Base-by-base conservation (phyloP, 2,113 vertebrate species). In the Paedocypris sp. region DNA sequence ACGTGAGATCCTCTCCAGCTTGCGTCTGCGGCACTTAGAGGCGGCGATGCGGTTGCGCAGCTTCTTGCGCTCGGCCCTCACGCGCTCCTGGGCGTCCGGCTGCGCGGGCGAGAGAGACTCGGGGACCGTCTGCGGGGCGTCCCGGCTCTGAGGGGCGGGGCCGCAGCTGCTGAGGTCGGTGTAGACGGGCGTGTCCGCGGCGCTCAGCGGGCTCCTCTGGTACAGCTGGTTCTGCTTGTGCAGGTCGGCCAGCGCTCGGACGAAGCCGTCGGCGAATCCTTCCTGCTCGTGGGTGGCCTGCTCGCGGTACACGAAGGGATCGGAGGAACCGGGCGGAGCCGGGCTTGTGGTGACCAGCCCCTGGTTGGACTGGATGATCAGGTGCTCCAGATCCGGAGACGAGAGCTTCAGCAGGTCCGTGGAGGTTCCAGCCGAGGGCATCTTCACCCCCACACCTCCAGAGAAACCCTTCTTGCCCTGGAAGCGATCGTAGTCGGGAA, bases 31-130 rank as follows among this genome's bases (percentile, higher is more conserved):
- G 62, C 86, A 87, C 70, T 87, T 87, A 53, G 86, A 87, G 50
- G 86, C 86, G 2, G 86, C 86, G 67, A 87, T 87, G 54, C 86
- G 80, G 60, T 87, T 87, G 46, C 86, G 75, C 56, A 86, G 75
- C 59, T 84, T 75, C 75, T 87, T 87, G 57, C 83, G 77, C 72
- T 87, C 86, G 0, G 85, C 85, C 68, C 85, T 87, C 78, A 87
- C 81, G 18, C 82, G 71, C 70, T 87, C 85, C 67, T 86, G 84
- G 33, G 79, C 84, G 68, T 85, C 84, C 35, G 82, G 78, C 67
- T 86, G 83, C 18, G 86, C 78, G 18, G 86, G 86, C 0, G 86
- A 87, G 35, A 86, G 63, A 5, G 83, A 79, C 56, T 84, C 82
- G 6, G 84, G 84, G 12, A 84, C 84, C 0, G 80, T 86, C 68